Conservation (phyloP, 2,113 vertebrate genomes). For the Bubalus kerabau region DNA sequence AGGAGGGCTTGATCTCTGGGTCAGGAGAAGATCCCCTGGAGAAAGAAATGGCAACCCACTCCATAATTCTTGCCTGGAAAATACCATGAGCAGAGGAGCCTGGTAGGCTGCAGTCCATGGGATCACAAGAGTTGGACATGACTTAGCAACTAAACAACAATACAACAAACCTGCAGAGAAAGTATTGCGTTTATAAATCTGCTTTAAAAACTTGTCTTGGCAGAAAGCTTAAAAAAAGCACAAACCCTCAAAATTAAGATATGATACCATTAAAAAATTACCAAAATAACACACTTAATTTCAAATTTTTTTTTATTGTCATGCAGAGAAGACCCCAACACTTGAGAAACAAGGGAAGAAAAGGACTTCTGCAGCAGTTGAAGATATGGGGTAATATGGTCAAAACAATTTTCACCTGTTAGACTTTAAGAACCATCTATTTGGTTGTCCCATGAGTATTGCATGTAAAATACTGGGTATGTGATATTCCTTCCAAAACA, state of each 20-base stretch:
- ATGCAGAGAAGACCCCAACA: constrained; percentile 71
- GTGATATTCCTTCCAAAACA: constrained; percentile 15
- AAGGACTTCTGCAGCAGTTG: constrained; percentile 66
- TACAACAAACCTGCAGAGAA: neutral
- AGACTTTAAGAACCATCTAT: constrained; percentile 1
- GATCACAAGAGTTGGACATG: neutral
- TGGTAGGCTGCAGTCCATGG: neutral
- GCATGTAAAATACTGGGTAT: neutral
- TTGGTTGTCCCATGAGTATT: neutral
- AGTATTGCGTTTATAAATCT: neutral
- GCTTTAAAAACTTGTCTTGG: neutral
- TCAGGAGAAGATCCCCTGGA: neutral
- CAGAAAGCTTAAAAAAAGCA: neutral
- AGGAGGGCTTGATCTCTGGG: neutral
- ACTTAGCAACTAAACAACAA: neutral
- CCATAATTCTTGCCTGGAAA: neutral
- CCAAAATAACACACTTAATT: neutral
- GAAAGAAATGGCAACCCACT: neutral
- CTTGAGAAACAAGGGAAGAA: constrained; percentile 82
- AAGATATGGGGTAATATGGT: constrained; percentile 80
- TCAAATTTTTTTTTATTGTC: constrained; percentile 51
- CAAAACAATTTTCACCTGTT: neutral
- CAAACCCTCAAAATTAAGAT: neutral
- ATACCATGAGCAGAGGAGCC: neutral
- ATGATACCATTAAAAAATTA: neutral